Evolutionary conservation across 2,113 vertebrate genomes (phyloP).

Genomic region (Sebastes schlegelii): DNA sequence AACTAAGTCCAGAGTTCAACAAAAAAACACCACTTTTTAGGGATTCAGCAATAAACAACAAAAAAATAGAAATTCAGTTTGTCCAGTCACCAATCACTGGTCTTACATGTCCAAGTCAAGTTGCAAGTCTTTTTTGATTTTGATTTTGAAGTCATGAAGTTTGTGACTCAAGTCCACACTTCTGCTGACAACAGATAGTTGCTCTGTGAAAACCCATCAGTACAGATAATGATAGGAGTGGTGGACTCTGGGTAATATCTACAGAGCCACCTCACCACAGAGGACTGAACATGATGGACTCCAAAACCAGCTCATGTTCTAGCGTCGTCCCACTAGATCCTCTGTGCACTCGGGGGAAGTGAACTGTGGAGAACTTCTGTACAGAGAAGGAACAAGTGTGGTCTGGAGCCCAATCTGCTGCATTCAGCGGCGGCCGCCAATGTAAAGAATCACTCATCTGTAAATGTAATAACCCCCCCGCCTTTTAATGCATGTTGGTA

Average conservation of each 20-base stretch:
- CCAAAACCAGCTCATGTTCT: constrained; percentile 53
- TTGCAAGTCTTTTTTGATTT: too few species aligned
- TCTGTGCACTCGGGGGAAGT: constrained; percentile 42
- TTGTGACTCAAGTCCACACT: too few species aligned
- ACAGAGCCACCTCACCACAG: constrained; percentile 33
- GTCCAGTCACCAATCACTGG: too few species aligned
- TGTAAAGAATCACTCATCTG: constrained; percentile 63
- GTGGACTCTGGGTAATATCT: constrained; percentile 21
- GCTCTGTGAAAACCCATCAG: constrained; percentile 18
- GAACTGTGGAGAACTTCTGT: constrained; percentile 67
- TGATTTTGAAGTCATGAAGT: too few species aligned
- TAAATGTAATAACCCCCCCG: constrained; percentile 50
- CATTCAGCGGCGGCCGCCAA: constrained; percentile 39
- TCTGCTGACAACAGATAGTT: constrained; percentile 1
- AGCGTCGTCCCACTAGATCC: constrained; percentile 19
- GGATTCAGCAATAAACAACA: too few species aligned
- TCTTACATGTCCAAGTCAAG: too few species aligned
- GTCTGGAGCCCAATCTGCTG: constrained; percentile 35
- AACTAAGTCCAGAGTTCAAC: too few species aligned
- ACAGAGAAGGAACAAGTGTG: constrained; percentile 54
- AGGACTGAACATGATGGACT: constrained; percentile 34
- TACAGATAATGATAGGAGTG: constrained; percentile 6
- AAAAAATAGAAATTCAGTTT: too few species aligned
- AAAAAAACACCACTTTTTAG: too few species aligned
- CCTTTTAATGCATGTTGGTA: constrained; percentile 27